phyloP scores from a whole-genome alignment of 1,140 invertebrate genomes.

The Achroia grisella region DNA sequence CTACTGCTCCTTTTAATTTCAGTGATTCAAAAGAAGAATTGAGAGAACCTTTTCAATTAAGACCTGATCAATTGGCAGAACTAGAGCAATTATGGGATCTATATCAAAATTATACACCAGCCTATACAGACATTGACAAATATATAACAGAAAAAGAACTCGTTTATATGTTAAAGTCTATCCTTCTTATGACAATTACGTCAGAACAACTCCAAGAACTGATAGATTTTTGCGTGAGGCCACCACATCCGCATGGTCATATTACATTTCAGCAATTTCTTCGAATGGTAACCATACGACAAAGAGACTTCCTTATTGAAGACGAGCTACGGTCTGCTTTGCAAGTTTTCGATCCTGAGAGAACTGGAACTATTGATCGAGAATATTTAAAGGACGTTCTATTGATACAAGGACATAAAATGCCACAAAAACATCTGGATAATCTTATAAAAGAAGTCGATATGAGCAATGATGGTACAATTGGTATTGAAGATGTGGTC shows the following conservation, averaged over 20 bases:
- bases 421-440: slow-evolving; percentile 40
- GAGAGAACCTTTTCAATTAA: slow-evolving; percentile 44
- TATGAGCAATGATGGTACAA: slow-evolving; percentile 54
- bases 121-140: slow-evolving; percentile 52
- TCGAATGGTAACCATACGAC: slow-evolving; percentile 54
- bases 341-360: slow-evolving; percentile 47
- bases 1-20: slow-evolving; percentile 50
- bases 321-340: slow-evolving; percentile 53
- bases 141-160: slow-evolving; percentile 62
- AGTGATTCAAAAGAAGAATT: slow-evolving; percentile 53
- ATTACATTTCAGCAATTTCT: slow-evolving; percentile 58
- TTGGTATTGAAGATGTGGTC: slow-evolving; percentile 57
- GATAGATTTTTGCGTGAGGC: slow-evolving; percentile 48
- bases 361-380: slow-evolving; percentile 41
- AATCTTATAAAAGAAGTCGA: slow-evolving; percentile 64
- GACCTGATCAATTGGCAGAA: slow-evolving; percentile 52
- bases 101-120: slow-evolving; percentile 59
- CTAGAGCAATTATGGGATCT: slow-evolving; percentile 57
- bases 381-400: slow-evolving; percentile 50
- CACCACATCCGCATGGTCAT: slow-evolving; percentile 50
- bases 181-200: slow-evolving; percentile 54
- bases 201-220: slow-evolving; percentile 55
- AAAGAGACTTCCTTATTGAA: slow-evolving; percentile 48
- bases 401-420: slow-evolving; percentile 45
- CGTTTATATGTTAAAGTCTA: slow-evolving; percentile 54